phyloP scores from a whole-genome alignment of 2,888 invertebrate genomes.

The Pinctada fucata region DNA sequence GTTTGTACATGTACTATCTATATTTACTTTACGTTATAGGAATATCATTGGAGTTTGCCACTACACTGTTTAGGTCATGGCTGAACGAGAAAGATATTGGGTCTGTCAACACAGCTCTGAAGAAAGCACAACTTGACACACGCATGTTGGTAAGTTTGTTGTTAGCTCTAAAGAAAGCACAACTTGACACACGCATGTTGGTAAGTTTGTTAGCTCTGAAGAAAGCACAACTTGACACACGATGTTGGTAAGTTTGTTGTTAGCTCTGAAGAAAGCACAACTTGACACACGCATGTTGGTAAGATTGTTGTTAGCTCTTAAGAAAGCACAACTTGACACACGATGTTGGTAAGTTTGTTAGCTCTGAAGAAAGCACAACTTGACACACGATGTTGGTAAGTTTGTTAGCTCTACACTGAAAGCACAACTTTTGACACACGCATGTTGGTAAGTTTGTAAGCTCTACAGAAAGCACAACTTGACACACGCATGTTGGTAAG shows the following conservation, averaged over 20 bases:
- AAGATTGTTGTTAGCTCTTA: conserved; percentile 58
- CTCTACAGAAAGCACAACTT: conserved; percentile 69
- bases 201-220: conserved; percentile 47
- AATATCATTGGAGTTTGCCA: conserved; percentile 94
- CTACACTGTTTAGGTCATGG: conserved; percentile 94
- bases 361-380: too few relatives aligned
- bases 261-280: conserved; percentile 67
- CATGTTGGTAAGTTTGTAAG: conserved; percentile 64
- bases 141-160: conserved; percentile 66
- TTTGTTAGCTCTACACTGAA: conserved; percentile 60
- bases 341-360: conserved; percentile 63
- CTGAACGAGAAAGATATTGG: conserved; percentile 89
- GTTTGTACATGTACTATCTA: too few relatives aligned
- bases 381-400: too few relatives aligned
- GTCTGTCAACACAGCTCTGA: conserved; percentile 66
- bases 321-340: conserved; percentile 69
- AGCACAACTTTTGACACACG: conserved; percentile 67
- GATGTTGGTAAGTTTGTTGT: conserved; percentile 68
- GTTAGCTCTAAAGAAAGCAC: too few relatives aligned
- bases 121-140: conserved; percentile 69
- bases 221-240: conserved; percentile 68
- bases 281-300: conserved; percentile 72
- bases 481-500: conserved; percentile 71
- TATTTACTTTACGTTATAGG: conserved; percentile 78
- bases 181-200: not conserved